Evolutionary conservation across 2,797 vertebrate genomes (phyloP), one percentile per base, ranked within the genome.

Genomic region (Lacerta viridis): DNA sequence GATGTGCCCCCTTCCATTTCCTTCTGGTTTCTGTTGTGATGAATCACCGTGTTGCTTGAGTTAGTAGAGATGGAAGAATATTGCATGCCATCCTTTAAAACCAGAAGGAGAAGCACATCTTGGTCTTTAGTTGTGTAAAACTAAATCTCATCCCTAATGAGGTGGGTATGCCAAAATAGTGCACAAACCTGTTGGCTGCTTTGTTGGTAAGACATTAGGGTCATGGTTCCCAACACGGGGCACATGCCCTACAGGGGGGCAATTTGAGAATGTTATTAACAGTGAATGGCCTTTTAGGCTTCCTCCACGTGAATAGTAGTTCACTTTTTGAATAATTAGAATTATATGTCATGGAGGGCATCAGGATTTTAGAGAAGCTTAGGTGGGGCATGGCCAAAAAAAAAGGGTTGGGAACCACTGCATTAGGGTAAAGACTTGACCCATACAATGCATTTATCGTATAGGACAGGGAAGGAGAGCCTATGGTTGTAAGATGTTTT

Each of bases 111-210:
- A 5, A 79, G 83, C 66, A n/a, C 76, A 0, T 20, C 3, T 43
- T 90, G 43, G 11, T 33, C 87, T 39, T 82, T 69, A 79, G 17
- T 4, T 69, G 2, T 83, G 43, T 81, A 74, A 81, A 41, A 0
- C 33, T 55, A 55, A 55, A 87, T 86, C 83, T 55, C 84, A 77
- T 83, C 43, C 77, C 86, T 72, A 0, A n/a, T 83, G 79, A 50
- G 68, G 25, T 7, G 4, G 39, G 72, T 39, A 17, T 64, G 39
- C 75, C 39, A 33, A 76, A 43, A 64, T 66, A 5, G n/a, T 5
- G 33, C 68, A 13, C n/a, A 85, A 66, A 13, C 61, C 59, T 85
- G 59, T 43, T 29, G 6, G 27, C 27, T 80, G n/a, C 36, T 85
- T 41, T 79, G 15, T 29, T 29, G 11, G 18, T 33, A 33, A 64